phyloP scores from a whole-genome alignment of 2,888 invertebrate genomes.

The Hypolimnas misippus region DNA sequence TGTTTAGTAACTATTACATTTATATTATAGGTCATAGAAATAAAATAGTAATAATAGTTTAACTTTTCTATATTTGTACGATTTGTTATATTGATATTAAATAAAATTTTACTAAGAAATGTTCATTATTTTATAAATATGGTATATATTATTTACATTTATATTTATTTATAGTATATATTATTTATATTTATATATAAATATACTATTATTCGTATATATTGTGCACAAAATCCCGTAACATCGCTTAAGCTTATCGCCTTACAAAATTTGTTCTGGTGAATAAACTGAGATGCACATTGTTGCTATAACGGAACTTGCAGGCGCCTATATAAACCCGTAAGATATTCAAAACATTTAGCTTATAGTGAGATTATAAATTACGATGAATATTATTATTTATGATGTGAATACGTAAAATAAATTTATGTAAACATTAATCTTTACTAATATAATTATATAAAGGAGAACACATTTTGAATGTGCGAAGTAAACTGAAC shows the following conservation, averaged over 20 bases:
- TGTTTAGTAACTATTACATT: background rate
- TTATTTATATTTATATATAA: too few species aligned
- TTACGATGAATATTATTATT: background rate
- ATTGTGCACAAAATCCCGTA: background rate
- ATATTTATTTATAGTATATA: background rate
- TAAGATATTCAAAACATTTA: conserved; percentile 2
- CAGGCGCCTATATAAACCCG: conserved; percentile 46
- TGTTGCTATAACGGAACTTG: conserved; percentile 49
- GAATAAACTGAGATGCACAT: conserved; percentile 32
- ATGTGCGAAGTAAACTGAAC: too few species aligned
- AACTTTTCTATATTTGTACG: conserved; percentile 32
- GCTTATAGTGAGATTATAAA: background rate
- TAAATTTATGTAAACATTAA: background rate
- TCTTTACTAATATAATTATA: too few species aligned
- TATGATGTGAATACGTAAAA: background rate
- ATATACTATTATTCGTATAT: too few species aligned
- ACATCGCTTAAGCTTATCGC: conserved; percentile 3
- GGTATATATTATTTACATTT: background rate
- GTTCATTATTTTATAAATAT: conserved; percentile 4
- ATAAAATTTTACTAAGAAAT: conserved; percentile 11
- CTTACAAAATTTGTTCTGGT: conserved; percentile 12
- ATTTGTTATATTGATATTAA: conserved; percentile 16
- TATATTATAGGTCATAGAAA: conserved; percentile 15
- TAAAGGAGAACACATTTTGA: too few species aligned
- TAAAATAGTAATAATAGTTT: conserved; percentile 3